Evolutionary conservation across 2,113 vertebrate species (phyloP).

Genomic region (Gadus macrocephalus): DNA sequence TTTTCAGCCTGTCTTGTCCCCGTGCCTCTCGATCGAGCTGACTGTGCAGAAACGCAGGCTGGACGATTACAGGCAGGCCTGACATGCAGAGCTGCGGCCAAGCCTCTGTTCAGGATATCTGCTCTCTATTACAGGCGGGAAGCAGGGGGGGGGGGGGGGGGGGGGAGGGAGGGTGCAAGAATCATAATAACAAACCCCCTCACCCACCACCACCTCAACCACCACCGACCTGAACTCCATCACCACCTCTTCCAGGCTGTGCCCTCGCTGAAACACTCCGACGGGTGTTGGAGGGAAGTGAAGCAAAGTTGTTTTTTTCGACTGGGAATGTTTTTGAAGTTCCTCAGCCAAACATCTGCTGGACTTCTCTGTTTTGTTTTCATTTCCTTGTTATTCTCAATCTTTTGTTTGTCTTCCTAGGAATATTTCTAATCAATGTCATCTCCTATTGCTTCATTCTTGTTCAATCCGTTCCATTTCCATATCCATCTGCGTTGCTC

Average conservation of each 20-base stretch:
- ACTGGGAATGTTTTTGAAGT: slow-evolving; percentile 69
- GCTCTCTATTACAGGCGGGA: slow-evolving; percentile 40
- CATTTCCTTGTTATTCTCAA: slow-evolving; percentile 17
- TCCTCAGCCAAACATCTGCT: slow-evolving; percentile 74
- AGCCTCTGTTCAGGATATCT: slow-evolving; percentile 22
- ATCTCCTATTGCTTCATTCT: too few species aligned
- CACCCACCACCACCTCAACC: not conserved
- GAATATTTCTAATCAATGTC: too few species aligned
- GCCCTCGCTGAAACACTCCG: slow-evolving; percentile 1
- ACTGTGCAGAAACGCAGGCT: slow-evolving; percentile 38
- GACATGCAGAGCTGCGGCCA: not conserved
- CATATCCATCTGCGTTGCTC: not conserved
- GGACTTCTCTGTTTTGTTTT: slow-evolving; percentile 40
- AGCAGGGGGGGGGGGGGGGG: too few species aligned
- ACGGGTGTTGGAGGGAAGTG: slow-evolving; percentile 26
- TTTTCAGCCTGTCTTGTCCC: slow-evolving; percentile 23
- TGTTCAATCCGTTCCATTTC: too few species aligned
- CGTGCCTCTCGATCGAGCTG: slow-evolving; percentile 26
- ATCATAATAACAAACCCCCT: too few species aligned
- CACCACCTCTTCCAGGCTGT: slow-evolving; percentile 4
- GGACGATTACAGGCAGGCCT: slow-evolving; percentile 8
- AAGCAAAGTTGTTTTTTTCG: slow-evolving; percentile 44
- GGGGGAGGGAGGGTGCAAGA: too few species aligned
- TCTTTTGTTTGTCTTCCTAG: not conserved
- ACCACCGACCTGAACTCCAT: slow-evolving; percentile 7